Evolutionary conservation across 2,113 vertebrate species (phyloP), one percentile per base, ranked within the genome.

Genomic region (Choloepus hoffmanni): DNA sequence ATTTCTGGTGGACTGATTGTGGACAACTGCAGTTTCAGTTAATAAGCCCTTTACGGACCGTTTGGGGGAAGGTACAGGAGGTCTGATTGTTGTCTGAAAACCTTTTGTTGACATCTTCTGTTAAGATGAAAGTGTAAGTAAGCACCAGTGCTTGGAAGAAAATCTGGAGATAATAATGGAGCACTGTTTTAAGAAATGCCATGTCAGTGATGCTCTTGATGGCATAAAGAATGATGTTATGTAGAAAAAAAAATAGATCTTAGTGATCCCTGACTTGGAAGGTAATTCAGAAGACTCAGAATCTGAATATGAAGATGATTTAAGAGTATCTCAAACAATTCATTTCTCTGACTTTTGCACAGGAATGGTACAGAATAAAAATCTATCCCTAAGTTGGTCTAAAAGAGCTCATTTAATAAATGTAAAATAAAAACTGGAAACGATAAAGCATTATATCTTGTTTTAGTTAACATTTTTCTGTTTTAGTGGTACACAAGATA

Each of bases 241-340:
- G 7, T 63, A 13, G 58, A 45, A 45, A 18, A 7, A 8, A 36
- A 85, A 82, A 43, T 40, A 87, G 45, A 92, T 7, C 10, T 70
- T 40, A 45, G n/a, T 58, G 63, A 26, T 62, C 62, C 18, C n/a
- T 77, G 12, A 84, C 23, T 45, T 62, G 48, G 76, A 77, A 94
- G 84, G n/a, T 88, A 89, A 83, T 70, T 89, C 83, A 74, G 55
- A 70, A 85, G 65, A 23, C 12, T 88, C 50, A 83, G 23, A 89
- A 92, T 70, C 62, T 53, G 50, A 84, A 62, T 88, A 45, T 67
- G 43, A 84, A 48, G 43, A 58, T 50, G 21, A 74, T 48, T 67
- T 11, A 33, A 16, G 74, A 81, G 28, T 92, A 65, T 74, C 9
- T 87, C 60, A n/a, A 18, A 94, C 15, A 33, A 12, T 84, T 68